phyloP scores from a whole-genome alignment of 1,140 invertebrate species.

The Stenopsyche tienmushanensis region DNA sequence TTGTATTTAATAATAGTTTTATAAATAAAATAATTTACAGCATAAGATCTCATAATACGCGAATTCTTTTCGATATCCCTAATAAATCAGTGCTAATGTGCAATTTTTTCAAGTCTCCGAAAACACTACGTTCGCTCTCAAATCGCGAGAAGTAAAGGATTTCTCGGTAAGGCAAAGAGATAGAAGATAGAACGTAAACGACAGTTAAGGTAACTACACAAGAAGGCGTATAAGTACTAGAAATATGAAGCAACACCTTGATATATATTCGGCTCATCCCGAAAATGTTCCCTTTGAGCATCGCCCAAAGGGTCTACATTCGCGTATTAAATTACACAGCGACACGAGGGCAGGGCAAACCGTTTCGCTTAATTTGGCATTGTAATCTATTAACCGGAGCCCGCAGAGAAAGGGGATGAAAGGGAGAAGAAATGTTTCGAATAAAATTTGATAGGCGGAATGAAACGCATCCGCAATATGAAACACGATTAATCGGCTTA shows the following conservation, averaged over 20 bases:
- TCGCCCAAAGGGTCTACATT: constrained; percentile 21
- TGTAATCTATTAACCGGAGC: constrained; percentile 29
- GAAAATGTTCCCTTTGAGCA: constrained; percentile 17
- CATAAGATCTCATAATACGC: no score
- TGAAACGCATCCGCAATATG: constrained; percentile 4
- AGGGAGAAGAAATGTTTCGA: constrained; percentile 18
- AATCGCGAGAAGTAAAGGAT: neutral
- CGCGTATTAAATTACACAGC: neutral
- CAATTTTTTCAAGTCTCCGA: constrained; percentile 12
- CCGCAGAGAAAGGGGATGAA: neutral
- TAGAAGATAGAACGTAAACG: constrained; percentile 31
- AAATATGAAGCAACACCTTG: constrained; percentile 41
- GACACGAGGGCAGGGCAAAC: constrained; percentile 32
- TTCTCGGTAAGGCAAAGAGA: constrained; percentile 28
- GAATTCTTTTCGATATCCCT: no score
- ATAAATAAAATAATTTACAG: no score
- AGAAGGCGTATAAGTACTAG: constrained; percentile 39
- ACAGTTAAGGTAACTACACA: constrained; percentile 39
- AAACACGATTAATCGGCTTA: neutral
- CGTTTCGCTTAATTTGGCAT: constrained; percentile 38
- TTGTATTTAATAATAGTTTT: no score
- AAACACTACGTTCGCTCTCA: neutral
- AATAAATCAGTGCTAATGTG: no score
- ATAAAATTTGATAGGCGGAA: constrained; percentile 38
- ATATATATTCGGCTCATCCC: neutral